Evolutionary conservation across 2,113 vertebrate genomes (phyloP).

Genomic region (Anguilla japonica): DNA sequence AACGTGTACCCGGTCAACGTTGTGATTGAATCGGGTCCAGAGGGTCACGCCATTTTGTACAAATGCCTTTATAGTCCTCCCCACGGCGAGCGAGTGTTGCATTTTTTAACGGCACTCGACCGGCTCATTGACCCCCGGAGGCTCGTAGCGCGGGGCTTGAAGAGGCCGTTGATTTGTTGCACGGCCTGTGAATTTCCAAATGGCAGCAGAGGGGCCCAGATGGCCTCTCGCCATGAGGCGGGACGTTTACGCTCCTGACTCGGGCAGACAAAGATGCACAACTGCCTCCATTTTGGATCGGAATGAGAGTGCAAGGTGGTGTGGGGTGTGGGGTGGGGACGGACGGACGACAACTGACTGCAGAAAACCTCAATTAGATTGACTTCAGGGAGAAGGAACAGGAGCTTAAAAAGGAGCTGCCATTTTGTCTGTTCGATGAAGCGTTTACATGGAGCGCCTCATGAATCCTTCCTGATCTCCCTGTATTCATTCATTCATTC

Average conservation of each 20-base stretch:
- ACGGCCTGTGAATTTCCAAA: background rate
- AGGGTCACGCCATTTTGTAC: background rate
- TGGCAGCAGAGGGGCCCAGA: constrained; percentile 9
- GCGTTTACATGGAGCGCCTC: background rate
- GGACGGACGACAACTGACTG: background rate
- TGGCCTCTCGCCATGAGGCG: background rate
- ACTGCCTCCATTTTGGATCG: background rate
- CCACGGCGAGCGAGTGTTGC: background rate
- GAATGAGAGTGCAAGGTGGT: too few relatives aligned
- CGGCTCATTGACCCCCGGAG: background rate
- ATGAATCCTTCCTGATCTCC: too few relatives aligned
- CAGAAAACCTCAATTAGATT: background rate
- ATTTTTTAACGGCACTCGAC: background rate
- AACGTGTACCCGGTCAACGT: background rate
- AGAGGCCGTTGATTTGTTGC: constrained; percentile 11
- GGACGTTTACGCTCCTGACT: background rate
- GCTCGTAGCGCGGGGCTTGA: background rate
- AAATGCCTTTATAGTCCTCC: background rate
- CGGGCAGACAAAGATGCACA: background rate
- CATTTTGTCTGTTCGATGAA: background rate
- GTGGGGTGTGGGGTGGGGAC: too few relatives aligned
- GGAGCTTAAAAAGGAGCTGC: background rate
- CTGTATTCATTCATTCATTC: too few relatives aligned
- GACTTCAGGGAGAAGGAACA: background rate
- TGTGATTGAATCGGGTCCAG: background rate